Evolutionary conservation across 1,140 invertebrate genomes (phyloP), one percentile per base, ranked within the genome.

Genomic region (Ceratina japonica): DNA sequence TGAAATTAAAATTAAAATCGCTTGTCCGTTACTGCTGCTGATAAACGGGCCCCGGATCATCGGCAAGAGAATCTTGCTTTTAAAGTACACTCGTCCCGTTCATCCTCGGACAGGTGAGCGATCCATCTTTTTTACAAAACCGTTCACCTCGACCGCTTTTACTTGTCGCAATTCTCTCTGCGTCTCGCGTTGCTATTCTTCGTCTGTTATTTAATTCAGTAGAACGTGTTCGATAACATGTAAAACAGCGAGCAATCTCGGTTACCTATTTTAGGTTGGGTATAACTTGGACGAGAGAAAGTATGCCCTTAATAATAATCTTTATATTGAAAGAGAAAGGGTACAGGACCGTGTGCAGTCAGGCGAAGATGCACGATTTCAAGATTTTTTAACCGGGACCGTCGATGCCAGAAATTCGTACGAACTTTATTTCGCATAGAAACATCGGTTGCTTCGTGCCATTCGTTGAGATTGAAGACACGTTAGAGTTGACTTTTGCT

Each of bases 221-320:
- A 49, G 3, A 22, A 15, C 5, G 18, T n/a, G n/a, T 13, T 44
- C n/a, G 2, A 44, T 64, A n/a, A 10, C 5, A 44, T 37, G n/a
- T 10, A 16, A 58, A 49, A 58, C 12, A 20, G 4, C 16, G 13
- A 37, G n/a, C 27, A 61, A 62, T 71, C 27, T 65, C 12, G 16
- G n/a, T 31, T 44, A 59, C 77, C 62, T 65, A 74, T 74, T 79
- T 79, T 79, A 79, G 77, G 77, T 79, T 79, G 71, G 70, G 61
- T 72, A 51, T 54, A 24, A 56, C 20, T 73, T 20, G 20, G 12
- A 44, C 24, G 59, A 74, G 71, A 51, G 77, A 74, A 79, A 79
- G 71, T 74, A 74, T 22, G 16, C 37, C 37, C 5, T 44, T 61
- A 73, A 79, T 65, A 64, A 79, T 74, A 52, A 18, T 61, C 44